Evolutionary conservation across 2,113 vertebrate species (phyloP).

Genomic region (Sebastes fasciatus): DNA sequence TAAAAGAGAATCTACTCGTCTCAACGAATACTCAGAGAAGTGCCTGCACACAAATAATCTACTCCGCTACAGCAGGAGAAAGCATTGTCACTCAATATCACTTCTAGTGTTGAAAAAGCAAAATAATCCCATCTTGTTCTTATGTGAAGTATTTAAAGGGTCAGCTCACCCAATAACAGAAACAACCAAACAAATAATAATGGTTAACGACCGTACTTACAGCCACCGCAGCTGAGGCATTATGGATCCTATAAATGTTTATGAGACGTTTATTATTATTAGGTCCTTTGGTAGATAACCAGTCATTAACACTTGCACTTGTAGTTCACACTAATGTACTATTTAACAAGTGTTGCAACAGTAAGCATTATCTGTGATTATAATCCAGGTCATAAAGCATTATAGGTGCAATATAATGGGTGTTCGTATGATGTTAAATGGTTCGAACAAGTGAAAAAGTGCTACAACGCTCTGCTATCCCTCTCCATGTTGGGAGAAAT

Average conservation of each 20-base stretch:
- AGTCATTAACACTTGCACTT: conserved; percentile 13
- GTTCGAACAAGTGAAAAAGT: not conserved
- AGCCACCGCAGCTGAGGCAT: conserved; percentile 24
- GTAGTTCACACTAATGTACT: conserved; percentile 1
- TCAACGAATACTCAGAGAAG: not conserved
- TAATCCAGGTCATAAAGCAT: conserved; percentile 41
- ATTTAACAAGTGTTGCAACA: conserved; percentile 6
- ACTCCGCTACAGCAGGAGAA: not conserved
- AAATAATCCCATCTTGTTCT: not conserved
- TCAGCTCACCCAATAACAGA: not conserved
- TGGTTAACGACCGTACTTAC: not conserved
- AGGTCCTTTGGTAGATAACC: conserved; percentile 16
- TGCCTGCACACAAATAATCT: not conserved
- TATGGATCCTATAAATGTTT: conserved; percentile 40
- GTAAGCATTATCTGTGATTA: conserved; percentile 3
- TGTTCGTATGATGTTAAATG: not conserved
- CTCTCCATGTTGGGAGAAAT: not conserved
- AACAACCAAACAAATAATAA: not conserved
- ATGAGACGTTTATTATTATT: conserved; percentile 22
- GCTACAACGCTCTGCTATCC: not conserved
- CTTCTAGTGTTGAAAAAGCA: not conserved
- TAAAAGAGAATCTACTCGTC: not conserved
- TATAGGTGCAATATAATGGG: not conserved
- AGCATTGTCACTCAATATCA: not conserved
- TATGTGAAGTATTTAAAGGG: not conserved